These are phyloP conservation scores for Propithecus perrieri DNA, from an alignment of 2,797 vertebrate species.

Conservation along the genomic window DNA sequence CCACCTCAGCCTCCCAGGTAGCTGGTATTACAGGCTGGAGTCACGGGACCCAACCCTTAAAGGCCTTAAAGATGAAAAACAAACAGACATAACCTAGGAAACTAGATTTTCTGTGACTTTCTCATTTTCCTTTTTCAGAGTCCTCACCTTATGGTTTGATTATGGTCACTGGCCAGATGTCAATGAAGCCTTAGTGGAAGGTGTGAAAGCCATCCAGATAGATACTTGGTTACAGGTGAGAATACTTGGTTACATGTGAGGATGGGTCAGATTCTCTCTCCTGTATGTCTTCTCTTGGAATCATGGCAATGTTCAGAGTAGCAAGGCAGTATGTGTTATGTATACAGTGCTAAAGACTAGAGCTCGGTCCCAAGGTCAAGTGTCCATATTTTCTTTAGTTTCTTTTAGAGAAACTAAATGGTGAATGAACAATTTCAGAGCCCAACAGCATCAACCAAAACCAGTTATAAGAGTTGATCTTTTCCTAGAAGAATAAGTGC, in stretches of 20 bases:
- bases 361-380: background rate
- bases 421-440: background rate
- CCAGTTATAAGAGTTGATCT: background rate
- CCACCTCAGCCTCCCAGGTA: background rate
- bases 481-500: background rate
- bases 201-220: slow-evolving; percentile 99
- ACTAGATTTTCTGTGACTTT: background rate
- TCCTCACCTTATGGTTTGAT: slow-evolving; percentile 99
- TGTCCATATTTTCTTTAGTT: background rate
- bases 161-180: slow-evolving; percentile 99
- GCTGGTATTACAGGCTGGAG: background rate
- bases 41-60: background rate
- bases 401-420: background rate
- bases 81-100: background rate
- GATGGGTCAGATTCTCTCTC: slow-evolving; percentile 83
- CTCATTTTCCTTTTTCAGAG: slow-evolving; percentile 85
- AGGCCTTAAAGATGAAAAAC: background rate
- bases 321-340: rapidly evolving
- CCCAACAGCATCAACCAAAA: background rate
- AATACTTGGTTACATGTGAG: slow-evolving; percentile 97
- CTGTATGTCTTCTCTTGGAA: background rate
- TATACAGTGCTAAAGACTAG: background rate
- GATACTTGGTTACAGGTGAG: slow-evolving; percentile 97
- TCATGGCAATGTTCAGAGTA: background rate
- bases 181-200: slow-evolving; percentile 97